phyloP scores from a whole-genome alignment of 2,888 invertebrate genomes.

The Shargacucullia verbasci region DNA sequence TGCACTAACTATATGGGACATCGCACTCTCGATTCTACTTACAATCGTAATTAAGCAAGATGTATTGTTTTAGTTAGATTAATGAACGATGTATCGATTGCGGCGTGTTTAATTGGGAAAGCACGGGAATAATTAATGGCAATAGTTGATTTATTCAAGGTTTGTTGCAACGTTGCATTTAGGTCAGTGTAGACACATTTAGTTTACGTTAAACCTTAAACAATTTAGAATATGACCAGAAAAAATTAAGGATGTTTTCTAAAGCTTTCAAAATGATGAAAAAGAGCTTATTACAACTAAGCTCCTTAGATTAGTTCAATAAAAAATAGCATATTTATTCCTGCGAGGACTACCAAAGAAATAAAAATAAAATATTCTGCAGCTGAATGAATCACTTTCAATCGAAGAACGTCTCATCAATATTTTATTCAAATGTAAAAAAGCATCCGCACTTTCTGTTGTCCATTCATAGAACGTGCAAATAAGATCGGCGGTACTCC shows the following conservation, averaged over 20 bases:
- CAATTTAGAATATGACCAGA: neutral
- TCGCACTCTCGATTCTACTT: conserved; percentile 73
- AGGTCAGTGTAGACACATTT: conserved; percentile 19
- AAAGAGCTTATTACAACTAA: neutral
- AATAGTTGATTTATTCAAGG: conserved; percentile 41
- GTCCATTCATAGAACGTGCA: conserved; percentile 30
- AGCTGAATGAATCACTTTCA: conserved; percentile 25
- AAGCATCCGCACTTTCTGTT: conserved; percentile 27
- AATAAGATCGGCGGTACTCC: conserved; percentile 10
- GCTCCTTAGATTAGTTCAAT: neutral
- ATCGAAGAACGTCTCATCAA: conserved; percentile 24
- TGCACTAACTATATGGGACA: conserved; percentile 84
- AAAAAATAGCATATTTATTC: conserved; percentile 5
- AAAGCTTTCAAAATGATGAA: too few species aligned
- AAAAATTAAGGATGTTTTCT: too few species aligned
- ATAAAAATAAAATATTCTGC: conserved; percentile 8
- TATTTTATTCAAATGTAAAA: conserved; percentile 25
- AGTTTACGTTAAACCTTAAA: neutral
- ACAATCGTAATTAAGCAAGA: conserved; percentile 80
- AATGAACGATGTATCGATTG: conserved; percentile 60
- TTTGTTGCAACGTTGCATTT: conserved; percentile 25
- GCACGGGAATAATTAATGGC: conserved; percentile 48
- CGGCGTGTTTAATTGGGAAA: conserved; percentile 61
- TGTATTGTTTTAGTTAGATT: conserved; percentile 68
- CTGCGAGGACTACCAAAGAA: conserved; percentile 1